These are phyloP conservation scores for Melozone crissalis DNA, from an alignment of 2,113 vertebrate genomes.

Conservation along the genomic window DNA sequence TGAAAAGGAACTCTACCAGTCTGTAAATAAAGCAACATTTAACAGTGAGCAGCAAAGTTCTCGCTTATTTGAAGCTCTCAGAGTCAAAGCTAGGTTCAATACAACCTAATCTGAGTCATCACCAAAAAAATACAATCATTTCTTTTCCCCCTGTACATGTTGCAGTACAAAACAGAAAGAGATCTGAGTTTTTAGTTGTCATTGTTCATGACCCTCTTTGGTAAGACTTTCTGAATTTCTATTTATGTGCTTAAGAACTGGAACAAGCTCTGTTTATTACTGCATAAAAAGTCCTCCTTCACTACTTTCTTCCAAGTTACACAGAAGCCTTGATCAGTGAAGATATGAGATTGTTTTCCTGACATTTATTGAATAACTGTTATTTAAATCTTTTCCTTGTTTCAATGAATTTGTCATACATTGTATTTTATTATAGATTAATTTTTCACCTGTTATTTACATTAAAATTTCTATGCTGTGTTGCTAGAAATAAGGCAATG, in stretches of 20 bases:
- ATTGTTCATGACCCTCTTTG: neutral
- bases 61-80: neutral
- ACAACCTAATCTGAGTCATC: neutral
- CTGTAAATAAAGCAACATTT: neutral
- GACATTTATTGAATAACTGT: slow-evolving; percentile 30
- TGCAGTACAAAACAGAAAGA: slow-evolving; percentile 5
- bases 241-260: slow-evolving; percentile 29
- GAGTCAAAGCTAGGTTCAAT: neutral
- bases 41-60: neutral
- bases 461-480: neutral
- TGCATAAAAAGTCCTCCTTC: neutral
- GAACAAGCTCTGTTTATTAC: neutral
- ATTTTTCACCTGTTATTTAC: neutral
- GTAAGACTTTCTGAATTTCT: slow-evolving; percentile 10
- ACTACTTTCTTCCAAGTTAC: slow-evolving; percentile 1
- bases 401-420: slow-evolving; percentile 26
- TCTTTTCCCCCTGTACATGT: fast-evolving
- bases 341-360: slow-evolving; percentile 21
- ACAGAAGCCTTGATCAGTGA: neutral
- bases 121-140: neutral
- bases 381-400: slow-evolving; percentile 47
- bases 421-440: slow-evolving; percentile 30
- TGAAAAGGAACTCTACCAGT: neutral
- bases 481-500: slow-evolving; percentile 13
- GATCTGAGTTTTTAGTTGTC: neutral